Evolutionary conservation across 1,140 invertebrate species (phyloP).

Genomic region (Atta texana): DNA sequence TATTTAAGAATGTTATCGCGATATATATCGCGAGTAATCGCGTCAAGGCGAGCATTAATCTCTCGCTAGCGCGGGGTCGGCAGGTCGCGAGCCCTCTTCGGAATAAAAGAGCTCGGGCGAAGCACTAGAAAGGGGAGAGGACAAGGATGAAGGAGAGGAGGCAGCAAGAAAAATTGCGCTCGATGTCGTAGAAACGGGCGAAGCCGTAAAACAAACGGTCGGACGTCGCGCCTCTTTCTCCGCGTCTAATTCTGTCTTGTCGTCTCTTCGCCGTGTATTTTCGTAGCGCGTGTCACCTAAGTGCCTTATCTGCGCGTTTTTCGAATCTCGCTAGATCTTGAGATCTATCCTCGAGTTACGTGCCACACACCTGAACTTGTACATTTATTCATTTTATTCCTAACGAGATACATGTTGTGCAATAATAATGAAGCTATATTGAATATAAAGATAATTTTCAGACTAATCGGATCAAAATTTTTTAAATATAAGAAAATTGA

Average conservation of each 20-base stretch:
- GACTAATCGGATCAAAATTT: background rate
- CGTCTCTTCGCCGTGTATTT: conserved; percentile 72
- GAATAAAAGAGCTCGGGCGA: conserved; percentile 48
- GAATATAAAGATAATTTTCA: background rate
- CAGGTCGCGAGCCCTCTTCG: conserved; percentile 39
- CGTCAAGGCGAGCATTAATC: conserved; percentile 44
- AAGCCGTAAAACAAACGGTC: conserved; percentile 76
- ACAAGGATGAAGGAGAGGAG: conserved; percentile 20
- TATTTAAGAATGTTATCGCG: conserved; percentile 3
- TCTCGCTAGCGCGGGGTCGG: background rate
- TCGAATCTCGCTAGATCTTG: background rate
- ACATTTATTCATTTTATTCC: background rate
- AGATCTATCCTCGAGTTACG: background rate
- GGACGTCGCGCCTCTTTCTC: conserved; percentile 73
- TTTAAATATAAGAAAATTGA: background rate
- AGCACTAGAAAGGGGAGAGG: background rate
- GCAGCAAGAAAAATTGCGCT: conserved; percentile 73
- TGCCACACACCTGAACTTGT: conserved; percentile 1
- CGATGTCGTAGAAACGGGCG: conserved; percentile 73
- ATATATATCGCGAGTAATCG: conserved; percentile 22
- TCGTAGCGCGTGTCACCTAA: conserved; percentile 75
- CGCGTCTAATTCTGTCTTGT: conserved; percentile 74
- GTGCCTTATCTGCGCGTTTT: conserved; percentile 68
- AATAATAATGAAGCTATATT: background rate
- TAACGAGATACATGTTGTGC: background rate